Percentiles rank a stretch among this genome's conserved stretches.
These are phyloP conservation scores for Echinarachnius parma DNA, from an alignment of 53 echinoderm and acorn worm species.

Conservation along the genomic window DNA sequence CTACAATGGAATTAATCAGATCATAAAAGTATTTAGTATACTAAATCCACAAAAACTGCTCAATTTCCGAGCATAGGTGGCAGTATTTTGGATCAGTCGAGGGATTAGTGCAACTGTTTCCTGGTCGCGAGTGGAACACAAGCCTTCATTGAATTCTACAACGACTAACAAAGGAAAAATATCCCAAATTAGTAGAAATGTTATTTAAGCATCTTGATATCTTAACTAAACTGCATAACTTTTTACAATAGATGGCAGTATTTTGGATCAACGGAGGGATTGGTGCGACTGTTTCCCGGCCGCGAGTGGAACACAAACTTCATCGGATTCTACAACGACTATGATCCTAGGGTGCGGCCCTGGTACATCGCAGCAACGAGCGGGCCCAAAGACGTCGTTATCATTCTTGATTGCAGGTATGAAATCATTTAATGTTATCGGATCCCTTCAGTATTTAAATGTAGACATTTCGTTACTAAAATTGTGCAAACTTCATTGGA, in stretches of 20 bases:
- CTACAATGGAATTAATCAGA: no score
- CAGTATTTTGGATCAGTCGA: slow-evolving; percentile 97
- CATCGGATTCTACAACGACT: slow-evolving; percentile 96
- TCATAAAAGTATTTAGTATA: no score
- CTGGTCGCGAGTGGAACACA: slow-evolving; percentile 88
- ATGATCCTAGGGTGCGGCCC: slow-evolving; percentile 82
- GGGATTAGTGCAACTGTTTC: slow-evolving; percentile 73
- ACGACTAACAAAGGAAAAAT: no score
- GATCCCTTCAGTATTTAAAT: no score
- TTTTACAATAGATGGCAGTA: slow-evolving; percentile 99
- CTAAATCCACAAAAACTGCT: no score
- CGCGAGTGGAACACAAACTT: slow-evolving; percentile 90
- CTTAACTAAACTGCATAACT: no score
- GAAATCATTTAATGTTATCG: no score
- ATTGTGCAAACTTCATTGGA: no score
- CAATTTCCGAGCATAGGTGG: no score
- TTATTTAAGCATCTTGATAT: no score
- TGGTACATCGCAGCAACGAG: slow-evolving; percentile 99
- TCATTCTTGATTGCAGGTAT: slow-evolving; percentile 92
- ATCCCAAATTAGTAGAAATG: no score
- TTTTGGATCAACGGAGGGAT: slow-evolving; percentile 89
- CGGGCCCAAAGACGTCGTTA: slow-evolving; percentile 99
- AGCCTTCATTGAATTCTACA: slow-evolving; percentile 95
- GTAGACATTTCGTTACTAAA: no score
- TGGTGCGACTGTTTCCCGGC: slow-evolving; percentile 78